Percentiles rank a stretch among this genome's conserved stretches.
Conservation (phyloP, 1,140 invertebrate genomes). For the Drosophila subpulchrella region DNA sequence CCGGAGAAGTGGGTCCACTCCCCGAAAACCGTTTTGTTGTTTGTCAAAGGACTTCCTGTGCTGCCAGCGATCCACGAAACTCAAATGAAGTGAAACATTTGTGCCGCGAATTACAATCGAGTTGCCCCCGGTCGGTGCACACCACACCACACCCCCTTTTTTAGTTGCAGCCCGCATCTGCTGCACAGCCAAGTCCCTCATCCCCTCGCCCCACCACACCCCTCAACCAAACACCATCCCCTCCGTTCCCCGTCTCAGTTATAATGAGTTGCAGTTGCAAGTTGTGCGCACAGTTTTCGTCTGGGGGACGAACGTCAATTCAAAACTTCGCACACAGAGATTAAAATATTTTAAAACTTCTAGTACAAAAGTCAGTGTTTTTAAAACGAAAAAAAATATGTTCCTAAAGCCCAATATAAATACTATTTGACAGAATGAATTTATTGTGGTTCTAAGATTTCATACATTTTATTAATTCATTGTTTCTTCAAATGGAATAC, state of each 20-base stretch:
- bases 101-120: constrained; percentile 78
- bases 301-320: constrained; percentile 53
- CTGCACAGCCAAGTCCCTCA: constrained; percentile 29
- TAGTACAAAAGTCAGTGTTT: too few species aligned
- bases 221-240: constrained; percentile 1
- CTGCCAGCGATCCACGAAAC: constrained; percentile 60
- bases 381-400: too few species aligned
- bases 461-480: too few species aligned
- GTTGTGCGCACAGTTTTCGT: constrained; percentile 66
- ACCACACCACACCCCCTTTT: constrained; percentile 7
- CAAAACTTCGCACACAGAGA: constrained; percentile 49
- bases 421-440: too few species aligned
- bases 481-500: too few species aligned
- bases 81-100: constrained; percentile 82
- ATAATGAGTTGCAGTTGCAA: constrained; percentile 81
- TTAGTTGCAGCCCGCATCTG: constrained; percentile 54
- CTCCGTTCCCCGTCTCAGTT: constrained; percentile 41
- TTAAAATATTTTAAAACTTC: background rate
- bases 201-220: background rate
- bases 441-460: too few species aligned
- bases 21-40: constrained; percentile 49
- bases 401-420: too few species aligned
- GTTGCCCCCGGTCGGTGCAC: constrained; percentile 25
- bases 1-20: constrained; percentile 33
- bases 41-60: constrained; percentile 73